phyloP scores from a whole-genome alignment of 1,140 invertebrate species.

The Drosophila nannoptera region DNA sequence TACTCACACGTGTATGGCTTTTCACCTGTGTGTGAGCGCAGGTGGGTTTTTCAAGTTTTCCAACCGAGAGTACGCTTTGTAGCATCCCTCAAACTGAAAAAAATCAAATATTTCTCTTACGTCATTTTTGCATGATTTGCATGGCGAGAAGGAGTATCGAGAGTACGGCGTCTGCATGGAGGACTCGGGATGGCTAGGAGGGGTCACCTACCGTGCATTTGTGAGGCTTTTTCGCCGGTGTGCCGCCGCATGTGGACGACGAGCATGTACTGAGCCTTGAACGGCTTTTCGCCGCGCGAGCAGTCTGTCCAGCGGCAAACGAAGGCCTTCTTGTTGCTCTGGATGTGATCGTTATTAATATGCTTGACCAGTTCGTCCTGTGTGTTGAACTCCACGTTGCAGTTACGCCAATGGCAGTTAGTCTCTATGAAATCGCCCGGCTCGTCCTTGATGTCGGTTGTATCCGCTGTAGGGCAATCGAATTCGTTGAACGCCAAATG shows the following conservation, averaged over 20 bases:
- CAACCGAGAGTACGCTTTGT: slow-evolving; percentile 96
- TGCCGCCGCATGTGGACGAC: slow-evolving; percentile 99
- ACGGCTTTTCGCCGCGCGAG: slow-evolving; percentile 97
- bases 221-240: slow-evolving; percentile 99
- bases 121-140: no score
- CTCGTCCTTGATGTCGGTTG: slow-evolving; percentile 88
- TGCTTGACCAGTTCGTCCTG: slow-evolving; percentile 96
- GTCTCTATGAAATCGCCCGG: slow-evolving; percentile 98
- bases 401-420: slow-evolving; percentile 98
- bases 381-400: slow-evolving; percentile 93
- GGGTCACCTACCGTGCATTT: slow-evolving; percentile 94
- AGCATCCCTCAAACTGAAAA: slow-evolving; percentile 95
- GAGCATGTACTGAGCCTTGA: slow-evolving; percentile 99
- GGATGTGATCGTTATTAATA: slow-evolving; percentile 97
- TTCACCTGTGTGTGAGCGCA: slow-evolving; percentile 98
- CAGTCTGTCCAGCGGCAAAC: slow-evolving; percentile 98
- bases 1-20: slow-evolving; percentile 99
- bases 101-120: background rate
- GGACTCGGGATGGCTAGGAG: no score
- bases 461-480: slow-evolving; percentile 83
- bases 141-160: no score
- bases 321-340: slow-evolving; percentile 97
- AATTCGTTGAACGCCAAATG: slow-evolving; percentile 77
- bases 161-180: no score
- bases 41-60: slow-evolving; percentile 99